Evolutionary conservation across 2,888 invertebrate species (phyloP).

Genomic region (Apamea sordens): DNA sequence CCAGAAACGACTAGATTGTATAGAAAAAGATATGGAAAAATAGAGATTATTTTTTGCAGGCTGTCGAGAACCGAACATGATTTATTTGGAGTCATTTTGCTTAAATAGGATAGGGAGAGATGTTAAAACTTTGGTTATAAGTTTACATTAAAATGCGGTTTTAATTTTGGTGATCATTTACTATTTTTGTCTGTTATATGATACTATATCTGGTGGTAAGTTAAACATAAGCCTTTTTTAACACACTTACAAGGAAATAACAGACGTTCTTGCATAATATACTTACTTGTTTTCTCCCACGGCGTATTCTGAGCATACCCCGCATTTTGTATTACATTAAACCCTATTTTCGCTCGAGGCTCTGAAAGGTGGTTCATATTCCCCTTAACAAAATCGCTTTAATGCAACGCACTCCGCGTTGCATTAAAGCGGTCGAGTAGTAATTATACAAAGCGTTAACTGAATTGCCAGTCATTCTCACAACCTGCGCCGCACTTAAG

Average conservation of each 20-base stretch:
- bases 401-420: slow-evolving; percentile 23
- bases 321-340: neutral
- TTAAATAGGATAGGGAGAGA: no score
- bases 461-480: slow-evolving; percentile 20
- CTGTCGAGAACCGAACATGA: no score
- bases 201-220: no score
- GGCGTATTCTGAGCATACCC: neutral
- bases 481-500: neutral
- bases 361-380: neutral
- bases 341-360: neutral
- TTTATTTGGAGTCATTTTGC: no score
- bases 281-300: neutral
- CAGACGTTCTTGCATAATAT: neutral
- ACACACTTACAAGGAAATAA: neutral
- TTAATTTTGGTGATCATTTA: no score
- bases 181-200: no score
- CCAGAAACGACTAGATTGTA: no score
- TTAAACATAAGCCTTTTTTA: no score
- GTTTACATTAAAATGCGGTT: no score
- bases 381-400: slow-evolving; percentile 24
- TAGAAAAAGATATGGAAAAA: no score
- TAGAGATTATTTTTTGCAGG: no score
- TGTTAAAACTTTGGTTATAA: no score
- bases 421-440: neutral
- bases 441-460: slow-evolving; percentile 40